A percentile compares a stretch with the other conserved stretches of the same genome.
Evolutionary conservation across 2,113 vertebrate genomes (phyloP).

Genomic region (Spilogale gracilis): DNA sequence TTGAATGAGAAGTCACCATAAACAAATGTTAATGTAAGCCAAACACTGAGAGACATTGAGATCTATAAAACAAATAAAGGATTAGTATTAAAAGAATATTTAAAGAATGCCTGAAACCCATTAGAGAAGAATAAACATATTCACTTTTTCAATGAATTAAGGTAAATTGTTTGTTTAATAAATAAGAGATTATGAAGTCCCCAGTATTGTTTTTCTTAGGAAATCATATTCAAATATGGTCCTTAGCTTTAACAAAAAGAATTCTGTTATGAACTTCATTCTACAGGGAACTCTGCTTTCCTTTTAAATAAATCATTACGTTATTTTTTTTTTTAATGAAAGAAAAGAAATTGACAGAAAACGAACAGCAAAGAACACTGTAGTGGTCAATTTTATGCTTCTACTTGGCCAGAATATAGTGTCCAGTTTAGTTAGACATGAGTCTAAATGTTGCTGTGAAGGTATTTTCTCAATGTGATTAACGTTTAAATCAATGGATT

Average conservation of each 20-base stretch:
- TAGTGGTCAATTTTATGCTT: not conserved
- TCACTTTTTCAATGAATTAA: slow-evolving; percentile 11
- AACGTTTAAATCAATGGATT: not conserved
- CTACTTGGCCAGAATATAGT: not conserved
- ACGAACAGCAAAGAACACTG: not conserved
- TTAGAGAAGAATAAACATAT: not conserved
- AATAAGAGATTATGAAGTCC: not conserved
- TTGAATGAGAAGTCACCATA: not conserved
- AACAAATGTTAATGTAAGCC: not conserved
- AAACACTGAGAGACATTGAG: not conserved
- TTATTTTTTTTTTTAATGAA: not conserved
- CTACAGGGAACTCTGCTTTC: not conserved
- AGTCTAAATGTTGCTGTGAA: not conserved
- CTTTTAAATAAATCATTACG: not conserved
- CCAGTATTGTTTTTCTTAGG: not conserved
- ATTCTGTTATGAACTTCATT: not conserved
- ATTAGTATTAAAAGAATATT: not conserved
- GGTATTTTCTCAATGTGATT: not conserved
- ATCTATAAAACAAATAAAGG: slow-evolving; percentile 4
- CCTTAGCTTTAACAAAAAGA: not conserved
- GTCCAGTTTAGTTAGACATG: not conserved
- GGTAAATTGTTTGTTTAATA: not conserved
- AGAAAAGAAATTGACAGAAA: not conserved
- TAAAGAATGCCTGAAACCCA: not conserved
- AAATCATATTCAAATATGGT: not conserved